Evolutionary conservation across 2,113 vertebrate genomes (phyloP).

Genomic region (Gobius niger): DNA sequence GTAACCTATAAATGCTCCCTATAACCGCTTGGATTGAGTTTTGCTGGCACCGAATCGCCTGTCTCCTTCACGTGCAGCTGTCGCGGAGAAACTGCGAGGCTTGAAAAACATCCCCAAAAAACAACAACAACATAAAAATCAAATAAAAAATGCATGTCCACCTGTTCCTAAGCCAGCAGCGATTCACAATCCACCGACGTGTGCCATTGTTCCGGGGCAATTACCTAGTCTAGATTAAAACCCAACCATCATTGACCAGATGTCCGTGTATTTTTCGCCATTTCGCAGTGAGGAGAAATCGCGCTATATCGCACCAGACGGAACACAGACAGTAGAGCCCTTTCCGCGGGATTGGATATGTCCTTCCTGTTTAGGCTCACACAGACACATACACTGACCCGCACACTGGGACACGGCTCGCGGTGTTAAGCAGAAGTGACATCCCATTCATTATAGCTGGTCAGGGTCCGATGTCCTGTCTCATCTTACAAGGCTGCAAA

Average conservation of each 20-base stretch:
- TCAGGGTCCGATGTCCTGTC: constrained; percentile 73
- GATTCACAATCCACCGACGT: constrained; percentile 31
- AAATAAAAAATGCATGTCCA: constrained; percentile 16
- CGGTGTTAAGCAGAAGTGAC: constrained; percentile 72
- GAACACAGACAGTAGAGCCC: constrained; percentile 40
- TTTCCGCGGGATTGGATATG: constrained; percentile 65
- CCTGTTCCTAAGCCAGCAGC: constrained; percentile 43
- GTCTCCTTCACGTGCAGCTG: constrained; percentile 4
- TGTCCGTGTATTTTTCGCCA: constrained; percentile 40
- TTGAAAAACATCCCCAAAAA: constrained; percentile 6
- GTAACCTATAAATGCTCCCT: constrained; percentile 69
- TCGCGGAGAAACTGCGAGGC: constrained; percentile 15
- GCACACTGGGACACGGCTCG: constrained; percentile 47
- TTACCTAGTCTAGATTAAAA: constrained; percentile 66
- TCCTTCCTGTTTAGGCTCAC: constrained; percentile 66
- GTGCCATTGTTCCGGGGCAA: constrained; percentile 54
- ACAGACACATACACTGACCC: constrained; percentile 28
- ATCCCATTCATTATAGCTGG: constrained; percentile 74
- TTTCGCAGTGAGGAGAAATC: constrained; percentile 19
- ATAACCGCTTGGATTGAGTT: constrained; percentile 3
- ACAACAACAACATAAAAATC: not conserved
- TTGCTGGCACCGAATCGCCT: not conserved
- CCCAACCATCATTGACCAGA: constrained; percentile 61
- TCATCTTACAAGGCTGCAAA: constrained; percentile 74
- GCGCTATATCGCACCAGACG: constrained; percentile 54